These are phyloP conservation scores for Semotilus atromaculatus DNA, from an alignment of 2,797 vertebrate genomes.

Conservation along the genomic window DNA sequence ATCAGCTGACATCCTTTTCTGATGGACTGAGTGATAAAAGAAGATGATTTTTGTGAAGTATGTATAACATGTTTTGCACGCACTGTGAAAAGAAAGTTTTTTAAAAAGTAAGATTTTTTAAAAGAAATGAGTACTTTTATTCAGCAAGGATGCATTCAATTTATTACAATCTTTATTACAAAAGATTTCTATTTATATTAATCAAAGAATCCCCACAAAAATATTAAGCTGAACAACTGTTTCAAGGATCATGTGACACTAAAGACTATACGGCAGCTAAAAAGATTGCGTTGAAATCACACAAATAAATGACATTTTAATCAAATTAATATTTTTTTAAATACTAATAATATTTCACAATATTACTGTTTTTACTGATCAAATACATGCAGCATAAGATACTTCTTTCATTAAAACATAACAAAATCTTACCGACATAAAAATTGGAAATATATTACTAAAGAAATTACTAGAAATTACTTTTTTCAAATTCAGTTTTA, in stretches of 20 bases:
- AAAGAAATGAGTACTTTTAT: neutral
- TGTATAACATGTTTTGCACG: neutral
- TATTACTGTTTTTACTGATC: neutral
- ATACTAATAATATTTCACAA: neutral
- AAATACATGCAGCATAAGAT: neutral
- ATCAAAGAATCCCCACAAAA: neutral
- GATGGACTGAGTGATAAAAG: conserved; percentile 2
- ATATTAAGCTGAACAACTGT: neutral
- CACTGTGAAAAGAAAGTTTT: neutral
- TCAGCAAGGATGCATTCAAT: neutral
- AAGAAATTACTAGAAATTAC: neutral
- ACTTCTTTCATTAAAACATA: neutral
- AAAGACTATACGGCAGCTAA: neutral
- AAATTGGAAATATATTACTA: neutral
- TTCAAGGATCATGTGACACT: neutral
- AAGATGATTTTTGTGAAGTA: neutral
- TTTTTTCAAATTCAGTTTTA: neutral
- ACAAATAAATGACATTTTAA: too few species aligned
- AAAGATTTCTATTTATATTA: neutral
- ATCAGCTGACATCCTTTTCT: conserved; percentile 14
- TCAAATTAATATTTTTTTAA: too few species aligned
- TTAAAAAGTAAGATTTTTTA: too few species aligned
- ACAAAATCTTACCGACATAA: too few species aligned
- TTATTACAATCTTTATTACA: neutral
- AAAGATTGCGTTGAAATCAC: too few species aligned